Conservation (phyloP, 1,140 invertebrate genomes). For the Laodelphax striatellus region DNA sequence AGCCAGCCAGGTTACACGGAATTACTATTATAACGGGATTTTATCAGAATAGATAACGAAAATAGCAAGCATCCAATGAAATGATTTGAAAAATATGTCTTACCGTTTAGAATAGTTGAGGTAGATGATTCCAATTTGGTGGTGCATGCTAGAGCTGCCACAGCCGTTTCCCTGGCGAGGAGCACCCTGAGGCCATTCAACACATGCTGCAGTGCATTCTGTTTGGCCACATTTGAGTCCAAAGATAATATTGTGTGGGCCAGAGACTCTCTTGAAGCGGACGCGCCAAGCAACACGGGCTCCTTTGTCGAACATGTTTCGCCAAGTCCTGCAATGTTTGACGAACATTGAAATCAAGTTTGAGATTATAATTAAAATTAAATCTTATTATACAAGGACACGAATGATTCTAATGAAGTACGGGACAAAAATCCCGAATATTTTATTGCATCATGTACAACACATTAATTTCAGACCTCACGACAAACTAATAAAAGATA, state of each 20-base stretch:
- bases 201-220: conserved; percentile 79
- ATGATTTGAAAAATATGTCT: too few species aligned
- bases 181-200: conserved; percentile 80
- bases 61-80: too few species aligned
- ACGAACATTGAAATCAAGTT: too few species aligned
- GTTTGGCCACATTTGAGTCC: conserved; percentile 73
- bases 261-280: conserved; percentile 43
- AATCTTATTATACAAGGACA: too few species aligned
- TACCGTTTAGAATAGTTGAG: not conserved
- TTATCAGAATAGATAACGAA: too few species aligned
- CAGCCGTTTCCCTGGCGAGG: conserved; percentile 60
- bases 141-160: conserved; percentile 59
- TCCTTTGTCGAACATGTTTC: conserved; percentile 23
- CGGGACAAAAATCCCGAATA: too few species aligned
- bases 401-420: too few species aligned
- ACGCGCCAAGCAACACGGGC: conserved; percentile 27
- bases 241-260: conserved; percentile 74
- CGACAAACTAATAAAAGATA: too few species aligned
- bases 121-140: conserved; percentile 33
- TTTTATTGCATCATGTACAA: too few species aligned
- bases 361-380: conserved; percentile 13
- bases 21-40: too few species aligned
- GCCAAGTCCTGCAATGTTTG: conserved; percentile 10
- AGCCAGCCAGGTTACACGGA: too few species aligned
- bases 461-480: too few species aligned